Percentiles rank a stretch among this genome's conserved stretches.
Conservation (phyloP, 2,113 vertebrate species). For the Ochotona curzoniae region DNA sequence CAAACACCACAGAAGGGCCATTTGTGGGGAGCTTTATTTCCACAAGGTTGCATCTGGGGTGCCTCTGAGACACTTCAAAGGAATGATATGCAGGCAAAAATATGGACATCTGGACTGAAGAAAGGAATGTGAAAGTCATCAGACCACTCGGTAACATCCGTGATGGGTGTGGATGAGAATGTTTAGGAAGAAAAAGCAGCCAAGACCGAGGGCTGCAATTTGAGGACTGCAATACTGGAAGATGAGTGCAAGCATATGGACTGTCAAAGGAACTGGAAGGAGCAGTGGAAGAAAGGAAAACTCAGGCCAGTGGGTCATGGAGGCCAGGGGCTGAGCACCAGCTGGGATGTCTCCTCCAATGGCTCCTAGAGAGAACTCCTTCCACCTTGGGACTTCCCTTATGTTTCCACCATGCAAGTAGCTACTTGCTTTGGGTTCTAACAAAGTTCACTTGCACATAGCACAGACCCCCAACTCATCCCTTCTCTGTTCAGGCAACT, state of each 20-base stretch:
- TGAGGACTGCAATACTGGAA: not conserved
- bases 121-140: not conserved
- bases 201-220: not conserved
- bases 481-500: not conserved
- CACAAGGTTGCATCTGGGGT: not conserved
- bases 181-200: not conserved
- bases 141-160: not conserved
- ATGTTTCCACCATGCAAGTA: not conserved
- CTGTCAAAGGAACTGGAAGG: not conserved
- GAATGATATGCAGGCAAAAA: not conserved
- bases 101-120: not conserved
- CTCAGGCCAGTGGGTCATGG: not conserved
- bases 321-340: not conserved
- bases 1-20: not conserved
- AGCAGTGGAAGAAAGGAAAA: not conserved
- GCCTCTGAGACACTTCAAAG: not conserved
- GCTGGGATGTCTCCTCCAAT: not conserved
- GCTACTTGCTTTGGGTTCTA: not conserved
- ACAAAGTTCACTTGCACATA: not conserved
- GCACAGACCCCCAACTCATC: not conserved
- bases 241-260: no score
- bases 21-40: not conserved
- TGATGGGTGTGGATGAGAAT: rapidly evolving
- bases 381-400: not conserved
- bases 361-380: not conserved